Base-by-base conservation (phyloP, 2,888 invertebrate species). In the Molorchus minor region DNA sequence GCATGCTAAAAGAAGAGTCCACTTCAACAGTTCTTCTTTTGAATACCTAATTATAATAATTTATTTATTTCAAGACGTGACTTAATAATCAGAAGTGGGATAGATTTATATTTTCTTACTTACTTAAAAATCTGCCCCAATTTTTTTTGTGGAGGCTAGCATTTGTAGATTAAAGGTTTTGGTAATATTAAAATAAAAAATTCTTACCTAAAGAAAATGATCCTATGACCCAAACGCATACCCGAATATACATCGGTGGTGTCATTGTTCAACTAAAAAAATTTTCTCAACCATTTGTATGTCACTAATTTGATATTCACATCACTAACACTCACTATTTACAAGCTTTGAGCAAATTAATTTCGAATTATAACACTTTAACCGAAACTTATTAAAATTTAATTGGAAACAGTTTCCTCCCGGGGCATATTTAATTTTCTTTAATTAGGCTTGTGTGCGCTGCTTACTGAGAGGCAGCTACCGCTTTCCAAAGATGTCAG, bases 151-250 rank as follows among this genome's bases (percentile, higher is more conserved):
- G n/a, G n/a, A n/a, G n/a, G n/a, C n/a, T n/a, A n/a, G n/a, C n/a
- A n/a, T n/a, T n/a, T n/a, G n/a, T n/a, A n/a, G n/a, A n/a, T 46
- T 21, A 29, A 15, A 1, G 30, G 25, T 25, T 29, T 13, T 46
- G 10, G 30, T 15, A 12, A 4, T 16, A 17, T 12, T 41, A 43
- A n/a, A 36, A n/a, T n/a, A n/a, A n/a, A 47, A 29, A 15, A 10
- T 19, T 30, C 64, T 61, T 53, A 64, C 64, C 64, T 10, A 64
- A 36, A 19, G 61, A 55, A 15, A 55, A 58, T 45, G 61, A 61
- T 58, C 61, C 64, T 46, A 64, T 61, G 36, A 58, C 43, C 64
- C 61, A 64, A 38, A 64, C 41, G 52, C 61, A 64, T 61, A 55
- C 45, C 49, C 40, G 54, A 43, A 64, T 55, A 19, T 55, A 58